Percentiles rank a stretch among this genome's conserved stretches.
Conservation (phyloP, 2,888 invertebrate genomes). For the Antitype chi region DNA sequence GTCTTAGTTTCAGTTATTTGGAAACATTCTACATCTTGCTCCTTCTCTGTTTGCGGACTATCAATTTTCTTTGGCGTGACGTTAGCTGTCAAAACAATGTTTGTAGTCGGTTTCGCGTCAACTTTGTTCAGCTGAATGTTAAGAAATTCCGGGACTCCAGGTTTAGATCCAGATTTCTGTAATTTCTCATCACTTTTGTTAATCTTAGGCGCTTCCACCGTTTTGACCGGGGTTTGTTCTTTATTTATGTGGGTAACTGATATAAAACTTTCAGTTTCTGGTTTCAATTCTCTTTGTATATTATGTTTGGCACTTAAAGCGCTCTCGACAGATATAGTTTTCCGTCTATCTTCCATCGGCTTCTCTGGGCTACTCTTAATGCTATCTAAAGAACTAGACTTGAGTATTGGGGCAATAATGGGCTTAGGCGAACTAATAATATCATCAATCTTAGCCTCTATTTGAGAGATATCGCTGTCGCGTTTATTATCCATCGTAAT, state of each 20-base stretch:
- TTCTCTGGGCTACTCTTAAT: constrained; percentile 90
- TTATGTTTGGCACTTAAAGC: constrained; percentile 79
- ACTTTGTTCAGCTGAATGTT: constrained; percentile 93
- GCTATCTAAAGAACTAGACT: constrained; percentile 91
- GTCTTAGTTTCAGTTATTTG: constrained; percentile 75
- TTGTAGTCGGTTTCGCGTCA: constrained; percentile 91
- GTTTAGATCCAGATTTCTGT: constrained; percentile 76
- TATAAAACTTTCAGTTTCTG: constrained; percentile 86
- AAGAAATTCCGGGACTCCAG: constrained; percentile 92
- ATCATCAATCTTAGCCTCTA: constrained; percentile 90
- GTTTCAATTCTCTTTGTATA: constrained; percentile 74
- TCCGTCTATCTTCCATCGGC: constrained; percentile 84
- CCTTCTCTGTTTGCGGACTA: constrained; percentile 80
- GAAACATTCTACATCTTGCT: constrained; percentile 74
- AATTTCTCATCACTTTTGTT: constrained; percentile 85
- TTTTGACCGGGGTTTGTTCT: constrained; percentile 80
- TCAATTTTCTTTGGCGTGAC: constrained; percentile 88
- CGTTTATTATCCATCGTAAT: constrained; percentile 85
- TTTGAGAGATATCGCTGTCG: constrained; percentile 88
- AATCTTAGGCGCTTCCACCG: constrained; percentile 74
- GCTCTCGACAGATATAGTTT: constrained; percentile 89
- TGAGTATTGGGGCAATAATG: constrained; percentile 87
- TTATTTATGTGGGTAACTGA: constrained; percentile 91
- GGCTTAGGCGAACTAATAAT: constrained; percentile 90
- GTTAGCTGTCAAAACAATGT: constrained; percentile 92